Conservation (phyloP, 2,113 vertebrate genomes). For the Formicarius rufipectus region DNA sequence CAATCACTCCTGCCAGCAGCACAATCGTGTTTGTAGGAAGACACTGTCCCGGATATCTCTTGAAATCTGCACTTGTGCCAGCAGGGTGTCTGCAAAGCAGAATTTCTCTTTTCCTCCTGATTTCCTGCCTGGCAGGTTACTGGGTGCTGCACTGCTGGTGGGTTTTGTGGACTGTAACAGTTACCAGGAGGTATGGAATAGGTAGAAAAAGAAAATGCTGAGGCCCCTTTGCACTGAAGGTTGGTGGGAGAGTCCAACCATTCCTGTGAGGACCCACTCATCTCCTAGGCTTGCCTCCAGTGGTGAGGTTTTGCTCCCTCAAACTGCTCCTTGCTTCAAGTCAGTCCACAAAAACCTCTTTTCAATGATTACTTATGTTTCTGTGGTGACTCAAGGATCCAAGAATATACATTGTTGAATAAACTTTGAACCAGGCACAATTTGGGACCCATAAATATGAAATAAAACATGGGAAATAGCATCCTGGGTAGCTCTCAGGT, state of each 20-base stretch:
- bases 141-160: accelerated
- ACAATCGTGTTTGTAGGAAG: neutral
- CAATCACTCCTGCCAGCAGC: neutral
- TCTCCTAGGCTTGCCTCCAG: neutral
- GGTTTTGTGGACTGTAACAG: neutral
- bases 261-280: accelerated
- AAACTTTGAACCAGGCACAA: neutral
- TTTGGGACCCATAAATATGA: neutral
- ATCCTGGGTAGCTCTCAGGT: neutral
- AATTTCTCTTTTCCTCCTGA: neutral
- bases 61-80: neutral
- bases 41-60: neutral
- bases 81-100: neutral
- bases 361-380: accelerated
- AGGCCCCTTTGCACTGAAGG: neutral
- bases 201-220: neutral
- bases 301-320: neutral
- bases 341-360: neutral
- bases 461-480: neutral
- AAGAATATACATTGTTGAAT: neutral
- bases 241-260: neutral
- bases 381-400: neutral
- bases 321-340: neutral
- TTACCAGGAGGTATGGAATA: neutral
- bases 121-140: neutral